Conservation (phyloP, 1,140 invertebrate genomes). For the Brachystomella parvula region DNA sequence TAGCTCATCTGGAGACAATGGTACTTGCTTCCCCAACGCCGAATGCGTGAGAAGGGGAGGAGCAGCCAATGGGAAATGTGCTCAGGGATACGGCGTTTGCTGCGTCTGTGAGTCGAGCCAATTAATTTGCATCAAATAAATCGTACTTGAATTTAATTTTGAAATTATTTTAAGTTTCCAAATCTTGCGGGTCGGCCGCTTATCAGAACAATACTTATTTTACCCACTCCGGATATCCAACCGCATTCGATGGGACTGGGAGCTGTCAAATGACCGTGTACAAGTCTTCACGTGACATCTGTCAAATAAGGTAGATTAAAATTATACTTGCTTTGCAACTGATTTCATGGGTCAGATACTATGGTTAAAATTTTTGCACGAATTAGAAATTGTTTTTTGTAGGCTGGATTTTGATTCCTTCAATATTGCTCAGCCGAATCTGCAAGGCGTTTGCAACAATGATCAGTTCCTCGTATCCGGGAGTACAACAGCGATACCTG, state of each 20-base stretch:
- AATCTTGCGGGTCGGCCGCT: conserved; percentile 63
- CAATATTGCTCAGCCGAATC: conserved; percentile 60
- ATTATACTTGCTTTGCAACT: neutral
- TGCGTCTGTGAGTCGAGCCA: conserved; percentile 56
- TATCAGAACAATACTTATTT: conserved; percentile 74
- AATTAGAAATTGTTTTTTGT: conserved; percentile 24
- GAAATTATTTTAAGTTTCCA: conserved; percentile 51
- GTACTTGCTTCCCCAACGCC: conserved; percentile 59
- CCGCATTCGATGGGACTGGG: conserved; percentile 61
- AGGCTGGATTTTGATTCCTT: conserved; percentile 74
- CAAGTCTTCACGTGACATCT: conserved; percentile 65
- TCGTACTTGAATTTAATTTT: neutral
- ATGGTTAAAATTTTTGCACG: neutral
- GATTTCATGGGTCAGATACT: neutral
- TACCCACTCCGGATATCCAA: conserved; percentile 68
- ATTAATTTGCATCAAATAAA: neutral
- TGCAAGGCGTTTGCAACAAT: conserved; percentile 68
- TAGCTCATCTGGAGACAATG: conserved; percentile 62
- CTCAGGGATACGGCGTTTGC: conserved; percentile 64
- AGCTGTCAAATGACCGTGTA: conserved; percentile 73
- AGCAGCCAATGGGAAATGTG: conserved; percentile 61
- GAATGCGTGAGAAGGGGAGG: conserved; percentile 59
- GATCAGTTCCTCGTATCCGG: conserved; percentile 78
- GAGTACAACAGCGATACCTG: conserved; percentile 61
- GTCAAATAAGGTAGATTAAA: conserved; percentile 64